Base-by-base conservation (phyloP, 2,888 invertebrate genomes). In the Pandemis corylana region DNA sequence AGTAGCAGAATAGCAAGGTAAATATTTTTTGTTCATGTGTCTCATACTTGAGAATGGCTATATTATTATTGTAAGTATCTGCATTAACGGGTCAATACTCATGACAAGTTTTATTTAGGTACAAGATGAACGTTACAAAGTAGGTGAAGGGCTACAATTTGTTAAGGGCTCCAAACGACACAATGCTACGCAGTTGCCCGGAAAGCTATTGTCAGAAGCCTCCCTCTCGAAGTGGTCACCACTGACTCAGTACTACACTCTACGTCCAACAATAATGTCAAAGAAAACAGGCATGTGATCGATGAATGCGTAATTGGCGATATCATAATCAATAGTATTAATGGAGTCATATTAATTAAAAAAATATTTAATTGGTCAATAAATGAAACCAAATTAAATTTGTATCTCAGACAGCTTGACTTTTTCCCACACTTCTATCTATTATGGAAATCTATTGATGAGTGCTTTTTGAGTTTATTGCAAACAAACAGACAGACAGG, bases 61-160 rank as follows among this genome's bases (percentile, higher is more conserved):
- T 51, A 13, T n/a, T n/a, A 51, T n/a, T 51, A 56, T n/a, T 20
- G 20, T 53, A 7, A n/a, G 7, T 15, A 53, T 53, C 53, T 15
- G n/a, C 12, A 53, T 9, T 59, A 12, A 28, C 59, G 10, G 59
- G 59, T 59, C 59, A 59, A 12, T 5, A 59, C 20, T 20, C 49
- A 28, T 28, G 20, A 59, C 59, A 59, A 20, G 28, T 59, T 59
- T 59, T 59, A 42, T 63, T 63, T 42, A 20, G 20, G 20, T 20
- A 63, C 15, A 63, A 63, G 20, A 56, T 9, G 56, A 15, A 51
- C 51, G n/a, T n/a, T 51, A 2, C 51, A 13, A 5, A 62, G 79
- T 77, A 83, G 82, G 83, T 83, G 83, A 81, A 80, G 65, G 76
- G 78, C 80, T 80, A 80, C 82, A 82, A 83, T 84, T 85, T 82